Evolutionary conservation across 1,140 invertebrate species (phyloP).

Genomic region (Ips typographus): DNA sequence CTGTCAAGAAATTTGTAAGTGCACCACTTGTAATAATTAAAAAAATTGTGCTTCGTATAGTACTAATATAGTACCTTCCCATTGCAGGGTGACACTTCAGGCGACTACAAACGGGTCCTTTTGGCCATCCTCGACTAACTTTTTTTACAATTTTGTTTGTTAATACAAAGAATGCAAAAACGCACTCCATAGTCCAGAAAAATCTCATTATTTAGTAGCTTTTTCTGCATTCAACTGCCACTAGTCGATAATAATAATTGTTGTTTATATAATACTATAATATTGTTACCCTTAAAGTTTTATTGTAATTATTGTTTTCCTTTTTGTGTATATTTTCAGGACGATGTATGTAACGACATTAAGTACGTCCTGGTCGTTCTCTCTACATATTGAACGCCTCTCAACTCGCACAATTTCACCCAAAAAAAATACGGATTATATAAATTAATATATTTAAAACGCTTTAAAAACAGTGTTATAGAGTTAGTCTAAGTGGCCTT

Average conservation of each 20-base stretch:
- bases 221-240: conserved; percentile 43
- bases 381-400: conserved; percentile 40
- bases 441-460: conserved; percentile 14
- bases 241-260: conserved; percentile 34
- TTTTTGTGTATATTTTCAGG: conserved; percentile 47
- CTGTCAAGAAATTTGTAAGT: no score
- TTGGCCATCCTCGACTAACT: conserved; percentile 74
- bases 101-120: conserved; percentile 87
- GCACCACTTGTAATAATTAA: no score
- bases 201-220: conserved; percentile 34
- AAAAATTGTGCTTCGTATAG: no score
- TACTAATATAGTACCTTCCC: conserved; percentile 19
- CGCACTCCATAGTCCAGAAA: conserved; percentile 39
- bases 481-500: conserved; percentile 8
- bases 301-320: conserved; percentile 4
- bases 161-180: conserved; percentile 39
- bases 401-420: conserved; percentile 23
- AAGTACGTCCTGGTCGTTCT: conserved; percentile 48
- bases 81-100: conserved; percentile 84
- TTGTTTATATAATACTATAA: conserved; percentile 12
- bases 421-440: background rate
- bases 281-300: conserved; percentile 3
- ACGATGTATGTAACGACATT: conserved; percentile 45
- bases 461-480: conserved; percentile 15
- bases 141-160: background rate